Percentiles rank a stretch among this genome's conserved stretches.
Evolutionary conservation across 2,113 vertebrate genomes (phyloP).

Genomic region (Rhizomys pruinosus): DNA sequence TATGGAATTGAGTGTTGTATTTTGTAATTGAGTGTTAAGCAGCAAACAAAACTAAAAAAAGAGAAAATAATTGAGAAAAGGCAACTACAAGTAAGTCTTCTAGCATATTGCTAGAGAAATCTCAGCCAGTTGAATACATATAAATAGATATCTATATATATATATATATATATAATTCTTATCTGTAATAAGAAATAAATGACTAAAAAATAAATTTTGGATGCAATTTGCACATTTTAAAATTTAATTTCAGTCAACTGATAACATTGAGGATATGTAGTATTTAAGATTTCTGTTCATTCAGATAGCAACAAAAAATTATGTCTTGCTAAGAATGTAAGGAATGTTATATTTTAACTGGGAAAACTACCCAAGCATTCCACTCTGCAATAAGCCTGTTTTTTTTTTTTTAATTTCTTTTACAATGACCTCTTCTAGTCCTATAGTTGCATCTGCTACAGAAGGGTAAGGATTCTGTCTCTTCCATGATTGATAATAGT

Average conservation of each 20-base stretch:
- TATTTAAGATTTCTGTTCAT: constrained; percentile 37
- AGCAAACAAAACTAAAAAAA: background rate
- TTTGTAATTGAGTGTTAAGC: background rate
- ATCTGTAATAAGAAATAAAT: background rate
- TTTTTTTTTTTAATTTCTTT: constrained; percentile 78
- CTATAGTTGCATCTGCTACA: constrained; percentile 83
- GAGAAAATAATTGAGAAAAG: background rate
- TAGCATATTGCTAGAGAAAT: background rate
- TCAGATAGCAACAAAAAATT: background rate
- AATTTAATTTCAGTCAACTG: background rate
- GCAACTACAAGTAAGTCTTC: background rate
- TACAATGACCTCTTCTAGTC: constrained; percentile 81
- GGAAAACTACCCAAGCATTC: constrained; percentile 80
- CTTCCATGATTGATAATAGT: constrained; percentile 89
- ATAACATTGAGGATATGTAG: background rate
- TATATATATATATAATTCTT: no score
- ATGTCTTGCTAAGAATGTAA: constrained; percentile 75
- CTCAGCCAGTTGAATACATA: constrained; percentile 1
- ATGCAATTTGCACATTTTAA: background rate
- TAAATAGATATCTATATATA: no score
- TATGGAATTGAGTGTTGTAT: background rate
- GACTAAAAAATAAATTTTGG: background rate
- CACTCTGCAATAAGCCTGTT: constrained; percentile 81
- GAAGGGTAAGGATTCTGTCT: constrained; percentile 81
- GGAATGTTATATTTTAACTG: constrained; percentile 75